Base-by-base conservation (phyloP, 2,888 invertebrate species). In the Belgica antarctica region DNA sequence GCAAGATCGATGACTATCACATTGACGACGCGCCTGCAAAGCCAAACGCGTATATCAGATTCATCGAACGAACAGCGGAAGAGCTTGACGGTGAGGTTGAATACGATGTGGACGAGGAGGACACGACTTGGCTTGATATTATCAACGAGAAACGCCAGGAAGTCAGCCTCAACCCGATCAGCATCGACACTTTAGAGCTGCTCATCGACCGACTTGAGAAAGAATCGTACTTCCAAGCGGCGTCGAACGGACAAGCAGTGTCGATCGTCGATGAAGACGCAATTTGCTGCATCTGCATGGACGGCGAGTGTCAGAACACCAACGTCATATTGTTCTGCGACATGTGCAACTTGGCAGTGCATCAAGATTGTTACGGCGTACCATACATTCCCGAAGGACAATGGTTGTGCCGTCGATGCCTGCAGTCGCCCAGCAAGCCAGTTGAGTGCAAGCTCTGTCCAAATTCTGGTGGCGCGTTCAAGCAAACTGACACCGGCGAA, bases 241-340 rank as follows among this genome's bases (percentile, higher is more conserved):
- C 87, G 8, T 88, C 88, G 76, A 89, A 82, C 76, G 90, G 86
- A 41, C 87, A 85, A 77, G 86, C 79, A 70, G 86, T 89, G 17
- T 89, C 90, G 0, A 90, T 94, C 0, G 92, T 93, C 4, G 97
- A 97, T 75, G 97, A 97, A 76, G 97, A 98, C 81, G 98, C 98
- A 0, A 96, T 98, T 0, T 99, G 99, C 78, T 96, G 96, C 77
- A 97, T 99, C 74, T 99, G 99, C 78, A 92, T 94, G 88, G 98
- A 99, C 76, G 98, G 97, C 1, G 98, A 98, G 79, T 98, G 97
- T 78, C 94, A 97, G 80, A 98, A 98, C 80, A 94, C 94, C 66
- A 99, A 99, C 79, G 97, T 96, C 59, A 99, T 99, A 74, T 83
- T 99, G 65, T 99, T 99, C 82, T 99, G 99, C 82, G 99, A 99